Conservation (phyloP, 2,113 vertebrate species). For the Strigops habroptila region DNA sequence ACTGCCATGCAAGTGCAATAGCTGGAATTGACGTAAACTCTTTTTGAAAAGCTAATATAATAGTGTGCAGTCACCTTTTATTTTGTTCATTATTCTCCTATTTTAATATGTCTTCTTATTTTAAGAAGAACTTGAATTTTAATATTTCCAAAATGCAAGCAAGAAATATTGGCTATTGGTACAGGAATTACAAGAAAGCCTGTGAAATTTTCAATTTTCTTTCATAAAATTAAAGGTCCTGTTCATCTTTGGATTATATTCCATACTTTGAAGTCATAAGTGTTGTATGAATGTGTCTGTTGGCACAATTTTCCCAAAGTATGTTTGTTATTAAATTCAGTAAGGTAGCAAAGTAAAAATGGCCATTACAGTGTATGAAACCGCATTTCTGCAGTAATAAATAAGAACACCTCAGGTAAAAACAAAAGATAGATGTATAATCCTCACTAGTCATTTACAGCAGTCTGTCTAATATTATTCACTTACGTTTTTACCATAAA, state of each 20-base stretch:
- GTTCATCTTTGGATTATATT: not conserved
- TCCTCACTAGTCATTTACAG: not conserved
- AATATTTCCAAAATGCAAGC: not conserved
- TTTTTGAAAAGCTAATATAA: conserved; percentile 21
- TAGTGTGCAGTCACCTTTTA: not conserved
- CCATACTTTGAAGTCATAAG: not conserved
- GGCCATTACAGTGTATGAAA: not conserved
- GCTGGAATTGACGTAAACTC: not conserved
- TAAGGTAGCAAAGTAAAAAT: not conserved
- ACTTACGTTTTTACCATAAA: not conserved
- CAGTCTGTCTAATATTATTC: not conserved
- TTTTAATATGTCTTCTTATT: not conserved
- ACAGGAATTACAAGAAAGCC: not conserved
- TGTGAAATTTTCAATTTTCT: not conserved
- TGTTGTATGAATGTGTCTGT: not conserved
- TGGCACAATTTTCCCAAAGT: not conserved
- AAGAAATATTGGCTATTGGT: not conserved
- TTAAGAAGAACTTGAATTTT: not conserved
- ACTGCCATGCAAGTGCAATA: conserved; percentile 17
- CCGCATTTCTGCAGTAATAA: not conserved
- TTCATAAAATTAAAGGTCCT: not conserved
- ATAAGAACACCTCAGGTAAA: not conserved
- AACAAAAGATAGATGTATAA: not conserved
- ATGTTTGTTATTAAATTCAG: not conserved
- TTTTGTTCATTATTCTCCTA: not conserved